Base-by-base conservation (phyloP, 2,888 invertebrate species). In the Drosophila planitibia region DNA sequence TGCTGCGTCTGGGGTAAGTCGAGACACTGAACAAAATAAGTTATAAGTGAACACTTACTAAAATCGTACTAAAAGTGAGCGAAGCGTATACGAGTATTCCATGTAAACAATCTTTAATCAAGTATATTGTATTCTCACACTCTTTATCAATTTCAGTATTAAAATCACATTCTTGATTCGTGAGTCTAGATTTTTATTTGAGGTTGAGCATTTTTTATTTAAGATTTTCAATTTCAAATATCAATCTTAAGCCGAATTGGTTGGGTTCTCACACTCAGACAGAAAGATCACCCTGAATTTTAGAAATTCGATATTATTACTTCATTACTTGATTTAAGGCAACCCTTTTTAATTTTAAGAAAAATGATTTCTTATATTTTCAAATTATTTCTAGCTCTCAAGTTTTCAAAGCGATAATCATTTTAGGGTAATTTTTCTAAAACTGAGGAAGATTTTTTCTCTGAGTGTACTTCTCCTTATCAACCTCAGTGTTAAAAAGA, bases 1-100 rank as follows among this genome's bases (percentile, higher is more conserved):
- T 88, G 3, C 22, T 91, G 7, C 54, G 63, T 59, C 63, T 88
- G 51, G 91, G 92, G 91, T 91, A 61, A 79, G 81, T 66, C 12
- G 19, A 4, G 4, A 19, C 22, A 49, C 28, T 9, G 19, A 3
- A 51, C 3, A 19, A 2, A 28, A 28, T 28, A 10, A 10, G 2
- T 30, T 25, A 49, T 4, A n/a, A 39, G 39, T 3, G 1, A 39
- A 39, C 9, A 39, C 9, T n/a, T 22, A 14, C 22, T 1, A 22
- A 44, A 33, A 33, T 4, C 33, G 33, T 33, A 37, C 6, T 1
- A 19, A 19, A 37, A 7, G 19, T 3, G 37, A 37, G 3, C 7
- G 19, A 16, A 6, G 37, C 37, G 3, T 37, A 4, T n/a, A 22
- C 22, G 22, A 22, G 22, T 25, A n/a, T 41, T 41, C 16, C 37